A percentile compares a stretch with the other conserved stretches of the same genome.
These are phyloP conservation scores for Pachyramphus minor DNA, from an alignment of 2,113 vertebrate genomes.

Conservation along the genomic window DNA sequence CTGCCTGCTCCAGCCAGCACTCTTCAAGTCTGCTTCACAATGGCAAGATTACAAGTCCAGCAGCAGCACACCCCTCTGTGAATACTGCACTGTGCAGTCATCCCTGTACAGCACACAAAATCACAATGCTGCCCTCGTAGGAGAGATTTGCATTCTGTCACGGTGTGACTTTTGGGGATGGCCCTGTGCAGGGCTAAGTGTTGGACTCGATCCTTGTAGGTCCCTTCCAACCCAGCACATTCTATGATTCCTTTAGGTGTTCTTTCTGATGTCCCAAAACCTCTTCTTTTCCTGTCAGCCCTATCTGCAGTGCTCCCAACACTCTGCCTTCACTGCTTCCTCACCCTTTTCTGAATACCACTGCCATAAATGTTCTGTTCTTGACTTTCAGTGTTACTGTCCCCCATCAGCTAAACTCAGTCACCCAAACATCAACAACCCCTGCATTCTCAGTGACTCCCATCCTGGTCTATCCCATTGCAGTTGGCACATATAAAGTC, in stretches of 20 bases:
- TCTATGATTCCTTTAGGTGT: background rate
- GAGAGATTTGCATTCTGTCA: background rate
- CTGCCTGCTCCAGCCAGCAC: background rate
- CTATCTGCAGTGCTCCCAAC: background rate
- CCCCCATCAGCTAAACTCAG: background rate
- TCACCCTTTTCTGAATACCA: background rate
- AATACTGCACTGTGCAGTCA: background rate
- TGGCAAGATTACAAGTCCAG: fast-evolving
- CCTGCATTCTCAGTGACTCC: background rate
- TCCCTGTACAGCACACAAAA: background rate
- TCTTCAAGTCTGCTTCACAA: background rate
- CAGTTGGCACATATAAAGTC: background rate
- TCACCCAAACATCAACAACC: background rate
- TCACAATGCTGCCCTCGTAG: background rate
- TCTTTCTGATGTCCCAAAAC: background rate
- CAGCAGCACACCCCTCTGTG: background rate
- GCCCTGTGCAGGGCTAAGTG: background rate
- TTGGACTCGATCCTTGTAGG: background rate
- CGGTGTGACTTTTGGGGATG: background rate
- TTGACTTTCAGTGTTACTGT: background rate
- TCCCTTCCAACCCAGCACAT: background rate
- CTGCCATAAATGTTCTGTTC: background rate
- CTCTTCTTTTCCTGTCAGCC: background rate
- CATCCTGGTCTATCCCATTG: background rate
- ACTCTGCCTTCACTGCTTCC: background rate